These are phyloP conservation scores for Siderastrea radians DNA, from an alignment of 92 coral and sea anemone species.

Conservation along the genomic window DNA sequence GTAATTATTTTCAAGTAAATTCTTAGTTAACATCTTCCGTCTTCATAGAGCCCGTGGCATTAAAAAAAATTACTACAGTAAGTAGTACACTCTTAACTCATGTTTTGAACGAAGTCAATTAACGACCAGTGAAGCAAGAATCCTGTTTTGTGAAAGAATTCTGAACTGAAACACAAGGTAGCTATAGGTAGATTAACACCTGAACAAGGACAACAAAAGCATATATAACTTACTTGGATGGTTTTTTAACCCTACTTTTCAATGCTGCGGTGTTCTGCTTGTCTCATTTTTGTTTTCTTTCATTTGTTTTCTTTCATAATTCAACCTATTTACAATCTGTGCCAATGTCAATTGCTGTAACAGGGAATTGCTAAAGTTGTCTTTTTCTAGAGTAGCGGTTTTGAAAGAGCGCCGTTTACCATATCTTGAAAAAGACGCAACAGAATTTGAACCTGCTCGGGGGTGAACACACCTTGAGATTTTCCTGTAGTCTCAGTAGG, in stretches of 20 bases:
- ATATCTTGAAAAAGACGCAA: constrained; percentile 37
- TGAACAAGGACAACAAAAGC: no score
- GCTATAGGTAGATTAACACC: no score
- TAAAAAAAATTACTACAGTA: no score
- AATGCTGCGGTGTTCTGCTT: background rate
- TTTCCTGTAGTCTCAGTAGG: constrained; percentile 16
- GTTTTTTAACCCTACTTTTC: background rate
- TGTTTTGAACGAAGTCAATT: no score
- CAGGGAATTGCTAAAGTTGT: constrained; percentile 1
- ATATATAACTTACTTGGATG: background rate
- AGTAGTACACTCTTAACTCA: no score
- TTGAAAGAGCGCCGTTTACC: constrained; percentile 24
- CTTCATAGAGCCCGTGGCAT: no score
- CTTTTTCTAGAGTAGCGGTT: background rate
- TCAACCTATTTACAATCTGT: constrained; percentile 29
- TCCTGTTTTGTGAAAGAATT: no score
- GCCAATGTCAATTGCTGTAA: background rate
- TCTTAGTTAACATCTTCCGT: no score
- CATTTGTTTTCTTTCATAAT: constrained; percentile 13
- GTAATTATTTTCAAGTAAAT: no score
- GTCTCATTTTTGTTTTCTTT: background rate
- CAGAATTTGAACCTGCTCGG: constrained; percentile 14
- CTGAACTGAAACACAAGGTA: no score
- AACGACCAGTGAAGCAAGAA: no score
- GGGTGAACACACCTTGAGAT: constrained; percentile 24